Conservation (phyloP, 2,797 vertebrate genomes). For the Mycteria americana region DNA sequence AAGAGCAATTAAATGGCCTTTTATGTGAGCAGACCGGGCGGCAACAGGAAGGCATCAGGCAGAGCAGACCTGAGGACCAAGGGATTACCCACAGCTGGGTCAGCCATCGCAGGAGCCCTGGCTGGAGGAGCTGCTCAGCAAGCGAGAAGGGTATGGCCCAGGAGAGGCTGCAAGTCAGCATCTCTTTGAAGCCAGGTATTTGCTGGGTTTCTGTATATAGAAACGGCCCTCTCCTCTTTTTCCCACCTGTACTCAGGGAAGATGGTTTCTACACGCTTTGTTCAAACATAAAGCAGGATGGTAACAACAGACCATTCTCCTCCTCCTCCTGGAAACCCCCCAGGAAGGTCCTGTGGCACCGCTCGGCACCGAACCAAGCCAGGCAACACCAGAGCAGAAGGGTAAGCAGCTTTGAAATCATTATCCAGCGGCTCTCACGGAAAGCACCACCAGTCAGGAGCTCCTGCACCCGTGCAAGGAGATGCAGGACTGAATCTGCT, state of each 20-base stretch:
- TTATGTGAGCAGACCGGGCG: accelerated
- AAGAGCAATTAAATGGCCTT: background rate
- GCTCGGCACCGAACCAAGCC: background rate
- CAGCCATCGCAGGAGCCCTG: background rate
- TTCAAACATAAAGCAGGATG: background rate
- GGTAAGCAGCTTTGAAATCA: background rate
- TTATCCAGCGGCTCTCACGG: background rate
- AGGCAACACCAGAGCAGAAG: background rate
- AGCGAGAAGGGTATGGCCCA: background rate
- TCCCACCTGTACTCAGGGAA: background rate
- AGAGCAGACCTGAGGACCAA: background rate
- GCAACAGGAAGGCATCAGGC: background rate
- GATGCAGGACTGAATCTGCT: background rate
- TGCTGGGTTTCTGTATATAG: background rate
- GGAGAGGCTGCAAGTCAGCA: background rate
- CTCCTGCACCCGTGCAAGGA: accelerated
- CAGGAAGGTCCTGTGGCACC: accelerated
- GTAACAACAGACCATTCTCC: background rate
- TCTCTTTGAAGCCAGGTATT: background rate
- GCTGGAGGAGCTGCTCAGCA: background rate
- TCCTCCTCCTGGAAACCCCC: background rate
- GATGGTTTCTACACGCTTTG: background rate
- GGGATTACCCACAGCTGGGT: background rate
- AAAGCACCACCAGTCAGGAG: background rate
- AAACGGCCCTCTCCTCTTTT: background rate